Evolutionary conservation across 2,113 vertebrate genomes (phyloP).

Genomic region (Boulengeromyrus knoepffleri): DNA sequence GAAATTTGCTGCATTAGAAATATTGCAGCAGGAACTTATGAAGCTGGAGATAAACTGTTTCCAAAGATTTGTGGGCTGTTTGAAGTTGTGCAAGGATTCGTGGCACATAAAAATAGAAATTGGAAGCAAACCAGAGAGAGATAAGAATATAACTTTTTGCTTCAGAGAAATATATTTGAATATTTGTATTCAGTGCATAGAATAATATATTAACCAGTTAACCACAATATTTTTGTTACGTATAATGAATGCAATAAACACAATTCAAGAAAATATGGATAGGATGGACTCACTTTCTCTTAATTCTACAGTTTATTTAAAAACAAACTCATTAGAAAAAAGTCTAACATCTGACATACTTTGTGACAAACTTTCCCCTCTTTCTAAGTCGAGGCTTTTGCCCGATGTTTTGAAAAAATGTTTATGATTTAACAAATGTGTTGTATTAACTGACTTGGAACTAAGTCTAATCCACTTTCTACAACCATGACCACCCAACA

Average conservation of each 20-base stretch:
- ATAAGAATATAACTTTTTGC: background rate
- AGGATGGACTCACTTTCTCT: background rate
- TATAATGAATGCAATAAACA: background rate
- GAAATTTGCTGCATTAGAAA: background rate
- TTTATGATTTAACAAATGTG: background rate
- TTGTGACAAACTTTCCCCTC: background rate
- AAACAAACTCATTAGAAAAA: background rate
- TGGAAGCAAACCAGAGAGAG: conserved; percentile 5
- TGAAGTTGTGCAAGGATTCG: background rate
- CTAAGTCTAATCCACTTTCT: background rate
- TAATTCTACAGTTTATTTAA: background rate
- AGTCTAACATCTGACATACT: background rate
- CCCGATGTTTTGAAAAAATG: background rate
- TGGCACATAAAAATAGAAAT: conserved; percentile 4
- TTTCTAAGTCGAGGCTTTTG: background rate
- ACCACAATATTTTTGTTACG: background rate
- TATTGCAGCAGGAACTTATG: conserved; percentile 5
- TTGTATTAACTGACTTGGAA: conserved; percentile 7
- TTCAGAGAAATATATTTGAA: background rate
- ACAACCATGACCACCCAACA: background rate
- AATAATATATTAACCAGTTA: background rate
- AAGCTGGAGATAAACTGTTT: conserved; percentile 6
- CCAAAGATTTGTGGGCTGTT: conserved; percentile 13
- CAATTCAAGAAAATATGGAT: background rate
- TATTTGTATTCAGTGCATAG: background rate